Evolutionary conservation across 2,113 vertebrate species (phyloP), one percentile per base, ranked within the genome.

Genomic region (Lophius piscatorius): DNA sequence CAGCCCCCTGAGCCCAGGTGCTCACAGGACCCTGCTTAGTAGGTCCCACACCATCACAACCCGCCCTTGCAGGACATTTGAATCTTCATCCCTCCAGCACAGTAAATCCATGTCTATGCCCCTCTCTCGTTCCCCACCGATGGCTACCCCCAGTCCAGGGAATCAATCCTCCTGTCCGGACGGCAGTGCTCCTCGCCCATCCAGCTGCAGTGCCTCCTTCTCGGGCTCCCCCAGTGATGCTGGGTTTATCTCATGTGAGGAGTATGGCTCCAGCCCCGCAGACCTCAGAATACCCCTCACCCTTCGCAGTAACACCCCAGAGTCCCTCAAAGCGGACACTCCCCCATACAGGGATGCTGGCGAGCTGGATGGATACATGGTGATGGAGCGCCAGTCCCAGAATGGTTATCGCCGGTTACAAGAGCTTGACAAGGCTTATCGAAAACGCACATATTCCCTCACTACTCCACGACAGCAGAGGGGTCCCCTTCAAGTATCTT

Each of bases 81-180:
- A 92, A 38, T 78, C 82, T 5, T 87, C 86, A 1, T 82, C 91
- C 48, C 90, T 96, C 46, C 95, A 93, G 33, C 93, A 94, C 78
- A 96, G 95, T 83, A 94, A 94, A 68, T 96, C 95, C 65, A 94
- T 96, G 93, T 95, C 94, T 13, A 95, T 97, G 94, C 92, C 95
- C 0, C 91, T 94, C 49, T 93, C 94, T 26, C 93, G 81, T 33
- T 95, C 95, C 4, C 94, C 94, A 0, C 92, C 94, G 0, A 82
- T 92, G 1, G 87, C 92, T 68, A 80, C 93, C 65, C 63, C 74
- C 11, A 96, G 94, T 80, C 91, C 92, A 0, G 72, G 88, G 31
- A 95, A 90, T 62, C 78, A 93, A 44, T 93, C 95, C 14, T 94
- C 93, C 39, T 93, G 92, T 67, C 91, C 90, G 17, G 94, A 95